Conservation (phyloP, 2,797 vertebrate genomes). For the Danio albolineatus region DNA sequence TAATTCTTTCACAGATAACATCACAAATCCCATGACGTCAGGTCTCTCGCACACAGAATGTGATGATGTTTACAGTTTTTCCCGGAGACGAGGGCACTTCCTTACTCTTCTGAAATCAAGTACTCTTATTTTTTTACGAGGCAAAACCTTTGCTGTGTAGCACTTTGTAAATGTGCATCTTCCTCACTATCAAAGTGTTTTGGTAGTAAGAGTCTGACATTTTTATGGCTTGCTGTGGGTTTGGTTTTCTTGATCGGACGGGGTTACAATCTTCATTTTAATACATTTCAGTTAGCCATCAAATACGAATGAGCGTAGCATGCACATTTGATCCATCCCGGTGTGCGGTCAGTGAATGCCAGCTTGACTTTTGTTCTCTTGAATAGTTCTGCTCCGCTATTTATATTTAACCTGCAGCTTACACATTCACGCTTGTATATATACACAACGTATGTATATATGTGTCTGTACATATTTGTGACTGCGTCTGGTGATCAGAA, state of each 20-base stretch:
- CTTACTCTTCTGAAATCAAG: slow-evolving; percentile 9
- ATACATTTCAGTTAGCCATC: slow-evolving; percentile 1
- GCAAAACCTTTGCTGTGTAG: slow-evolving; percentile 46
- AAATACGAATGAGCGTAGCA: slow-evolving; percentile 48
- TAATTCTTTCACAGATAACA: background rate
- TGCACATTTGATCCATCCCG: slow-evolving; percentile 38
- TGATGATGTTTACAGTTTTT: slow-evolving; percentile 53
- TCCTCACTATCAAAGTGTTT: background rate
- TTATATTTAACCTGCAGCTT: slow-evolving; percentile 55
- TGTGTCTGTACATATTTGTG: slow-evolving; percentile 55
- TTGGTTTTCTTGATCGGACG: background rate
- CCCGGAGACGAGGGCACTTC: background rate
- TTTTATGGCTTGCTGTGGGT: background rate
- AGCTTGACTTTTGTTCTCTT: slow-evolving; percentile 44
- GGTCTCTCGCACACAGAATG: slow-evolving; percentile 9
- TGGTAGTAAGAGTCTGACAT: background rate
- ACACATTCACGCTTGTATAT: slow-evolving; percentile 29
- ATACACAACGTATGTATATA: slow-evolving; percentile 25
- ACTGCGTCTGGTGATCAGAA: slow-evolving; percentile 37
- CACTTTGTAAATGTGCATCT: slow-evolving; percentile 52
- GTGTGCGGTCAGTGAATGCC: slow-evolving; percentile 33
- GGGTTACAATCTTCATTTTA: slow-evolving; percentile 1
- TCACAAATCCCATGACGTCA: slow-evolving; percentile 3
- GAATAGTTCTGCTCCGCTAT: slow-evolving; percentile 48
- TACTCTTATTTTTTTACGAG: slow-evolving; percentile 27